Evolutionary conservation across 2,797 vertebrate genomes (phyloP), one percentile per base, ranked within the genome.

Genomic region (Pipistrellus kuhlii): DNA sequence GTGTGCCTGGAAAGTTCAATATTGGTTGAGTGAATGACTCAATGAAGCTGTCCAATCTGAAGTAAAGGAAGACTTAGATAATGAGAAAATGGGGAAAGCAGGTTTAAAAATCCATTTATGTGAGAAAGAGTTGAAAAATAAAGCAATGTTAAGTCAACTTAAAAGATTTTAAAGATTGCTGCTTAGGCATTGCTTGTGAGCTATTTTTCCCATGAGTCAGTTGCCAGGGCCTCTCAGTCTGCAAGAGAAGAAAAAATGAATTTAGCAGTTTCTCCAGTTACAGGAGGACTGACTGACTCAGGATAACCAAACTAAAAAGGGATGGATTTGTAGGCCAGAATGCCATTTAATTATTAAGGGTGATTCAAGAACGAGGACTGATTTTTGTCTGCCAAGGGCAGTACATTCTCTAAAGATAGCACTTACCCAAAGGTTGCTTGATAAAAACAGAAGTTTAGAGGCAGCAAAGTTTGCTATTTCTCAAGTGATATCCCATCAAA

Each of bases 191-290:
- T 35, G 23, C 14, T 18, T 46, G 17, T n/a, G 71, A 86, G 41
- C 38, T 6, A 0, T 82, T 82, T 90, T 78, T 55, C 44, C 51
- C n/a, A 7, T n/a, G n/a, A 72, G 46, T 51, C 17, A 64, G 32
- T 90, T 82, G 51, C 30, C 46, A 9, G 75, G 21, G 62, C 53
- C 4, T 73, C 38, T 68, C 13, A 59, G 9, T 53, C n/a, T 68
- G 5, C 17, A 72, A 66, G 32, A 76, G n/a, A 94, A 95, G 66
- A 48, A 62, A 53, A 76, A 75, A 41, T 68, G 48, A 73, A 87
- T 69, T 71, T 78, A 69, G 13, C 21, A n/a, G 15, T 48, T 72
- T 44, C 9, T 53, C 6, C 18, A 10, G 27, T 13, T 53, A 14
- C 0, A 12, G 5, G 41, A 73, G 4, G 17, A 55, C 77, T 57